phyloP scores from a whole-genome alignment of 2,113 vertebrate species.

The Scomber scombrus region DNA sequence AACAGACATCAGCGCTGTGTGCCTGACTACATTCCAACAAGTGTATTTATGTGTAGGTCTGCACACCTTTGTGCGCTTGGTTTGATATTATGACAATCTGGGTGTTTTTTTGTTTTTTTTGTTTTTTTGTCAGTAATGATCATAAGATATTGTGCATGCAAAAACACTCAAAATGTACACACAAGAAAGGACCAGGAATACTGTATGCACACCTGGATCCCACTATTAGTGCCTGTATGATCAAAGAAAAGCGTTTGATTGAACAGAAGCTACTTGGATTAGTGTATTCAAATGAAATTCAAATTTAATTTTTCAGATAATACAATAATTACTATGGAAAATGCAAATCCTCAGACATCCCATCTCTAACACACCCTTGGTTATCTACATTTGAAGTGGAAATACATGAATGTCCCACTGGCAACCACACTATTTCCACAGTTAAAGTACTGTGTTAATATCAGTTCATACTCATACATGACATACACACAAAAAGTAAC shows the following conservation, averaged over 20 bases:
- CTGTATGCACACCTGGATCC: background rate
- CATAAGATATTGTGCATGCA: background rate
- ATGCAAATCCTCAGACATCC: background rate
- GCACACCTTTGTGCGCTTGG: conserved; percentile 27
- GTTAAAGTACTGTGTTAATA: background rate
- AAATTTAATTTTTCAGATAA: background rate
- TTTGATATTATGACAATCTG: conserved; percentile 36
- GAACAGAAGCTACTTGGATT: background rate
- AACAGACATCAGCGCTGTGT: conserved; percentile 57
- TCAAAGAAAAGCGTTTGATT: background rate
- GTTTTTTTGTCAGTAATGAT: background rate
- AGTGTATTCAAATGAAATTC: conserved; percentile 5
- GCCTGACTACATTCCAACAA: conserved; percentile 58
- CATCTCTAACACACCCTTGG: background rate
- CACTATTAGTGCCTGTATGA: background rate
- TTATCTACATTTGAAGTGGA: background rate
- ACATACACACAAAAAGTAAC: background rate
- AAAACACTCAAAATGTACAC: conserved; percentile 1
- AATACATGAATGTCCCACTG: background rate
- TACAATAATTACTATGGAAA: background rate
- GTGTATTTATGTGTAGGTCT: conserved; percentile 37
- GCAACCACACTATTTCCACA: background rate
- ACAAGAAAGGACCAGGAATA: background rate
- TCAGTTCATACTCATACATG: background rate
- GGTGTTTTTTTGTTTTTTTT: conserved; percentile 1